phyloP scores from a whole-genome alignment of 2,888 invertebrate genomes.

The Polymixis lichenea region DNA sequence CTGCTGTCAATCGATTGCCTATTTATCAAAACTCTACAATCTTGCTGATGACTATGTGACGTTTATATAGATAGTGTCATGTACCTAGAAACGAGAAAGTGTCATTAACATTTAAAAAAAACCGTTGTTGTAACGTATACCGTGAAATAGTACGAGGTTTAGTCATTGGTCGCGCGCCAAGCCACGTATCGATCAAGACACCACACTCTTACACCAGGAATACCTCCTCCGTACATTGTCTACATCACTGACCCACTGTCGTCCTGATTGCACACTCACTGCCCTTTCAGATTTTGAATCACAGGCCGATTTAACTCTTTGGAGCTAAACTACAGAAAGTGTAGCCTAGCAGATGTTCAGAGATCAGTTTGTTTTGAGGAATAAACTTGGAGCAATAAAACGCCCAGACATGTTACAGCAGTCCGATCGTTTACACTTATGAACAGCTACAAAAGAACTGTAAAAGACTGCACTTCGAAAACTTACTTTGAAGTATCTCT shows the following conservation, averaged over 20 bases:
- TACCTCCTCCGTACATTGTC: conserved; percentile 66
- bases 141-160: conserved; percentile 60
- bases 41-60: conserved; percentile 12
- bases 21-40: conserved; percentile 16
- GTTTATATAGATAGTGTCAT: conserved; percentile 1
- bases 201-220: conserved; percentile 62
- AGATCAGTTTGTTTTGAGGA: conserved; percentile 5
- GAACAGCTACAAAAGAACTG: conserved; percentile 32
- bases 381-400: conserved; percentile 14
- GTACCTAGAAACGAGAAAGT: conserved; percentile 35
- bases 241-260: conserved; percentile 77
- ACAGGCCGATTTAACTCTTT: conserved; percentile 70
- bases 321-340: conserved; percentile 25
- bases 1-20: conserved; percentile 17
- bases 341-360: not conserved
- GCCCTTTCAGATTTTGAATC: conserved; percentile 82
- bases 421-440: conserved; percentile 6
- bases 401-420: not conserved
- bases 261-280: conserved; percentile 75
- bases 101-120: conserved; percentile 33
- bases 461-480: conserved; percentile 20
- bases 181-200: conserved; percentile 63
- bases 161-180: conserved; percentile 75
- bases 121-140: conserved; percentile 51
- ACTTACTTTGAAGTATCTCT: conserved; percentile 50